phyloP scores from a whole-genome alignment of 1,140 invertebrate species.

The Diorhabda carinulata region DNA sequence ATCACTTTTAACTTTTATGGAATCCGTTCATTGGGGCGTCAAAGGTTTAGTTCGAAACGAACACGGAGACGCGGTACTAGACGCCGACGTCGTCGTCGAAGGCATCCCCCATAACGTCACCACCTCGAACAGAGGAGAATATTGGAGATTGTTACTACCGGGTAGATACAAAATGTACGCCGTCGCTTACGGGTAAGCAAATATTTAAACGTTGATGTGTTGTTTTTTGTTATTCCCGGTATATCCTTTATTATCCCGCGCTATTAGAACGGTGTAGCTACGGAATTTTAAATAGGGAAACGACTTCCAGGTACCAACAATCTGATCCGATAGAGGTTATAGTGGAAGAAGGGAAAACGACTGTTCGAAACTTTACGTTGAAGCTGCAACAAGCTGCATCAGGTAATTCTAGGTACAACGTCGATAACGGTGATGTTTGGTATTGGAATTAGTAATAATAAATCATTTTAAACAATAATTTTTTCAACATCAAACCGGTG shows the following conservation, averaged over 20 bases:
- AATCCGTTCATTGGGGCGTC: constrained; percentile 79
- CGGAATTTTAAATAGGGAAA: too few species aligned
- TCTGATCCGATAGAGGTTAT: constrained; percentile 46
- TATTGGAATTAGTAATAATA: constrained; percentile 26
- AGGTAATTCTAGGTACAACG: constrained; percentile 35
- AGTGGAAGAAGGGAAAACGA: constrained; percentile 45
- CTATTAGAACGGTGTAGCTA: too few species aligned
- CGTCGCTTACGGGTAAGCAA: constrained; percentile 66
- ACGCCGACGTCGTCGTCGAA: constrained; percentile 66
- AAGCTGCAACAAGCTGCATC: constrained; percentile 33
- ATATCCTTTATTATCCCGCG: too few species aligned
- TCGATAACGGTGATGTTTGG: constrained; percentile 18
- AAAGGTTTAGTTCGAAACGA: constrained; percentile 60
- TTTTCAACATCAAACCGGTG: too few species aligned
- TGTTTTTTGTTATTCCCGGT: too few species aligned
- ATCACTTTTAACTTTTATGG: constrained; percentile 76
- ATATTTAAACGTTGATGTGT: too few species aligned
- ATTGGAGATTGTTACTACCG: constrained; percentile 80
- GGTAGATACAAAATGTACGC: constrained; percentile 73
- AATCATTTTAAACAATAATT: neutral
- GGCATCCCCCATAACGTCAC: constrained; percentile 71
- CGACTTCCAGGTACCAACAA: constrained; percentile 46
- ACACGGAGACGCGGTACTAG: constrained; percentile 56
- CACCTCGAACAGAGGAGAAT: constrained; percentile 75
- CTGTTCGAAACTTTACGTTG: constrained; percentile 52